phyloP scores from a whole-genome alignment of 35 echinoderm and acorn worm genomes.

The Apostichopus parvimensis region DNA sequence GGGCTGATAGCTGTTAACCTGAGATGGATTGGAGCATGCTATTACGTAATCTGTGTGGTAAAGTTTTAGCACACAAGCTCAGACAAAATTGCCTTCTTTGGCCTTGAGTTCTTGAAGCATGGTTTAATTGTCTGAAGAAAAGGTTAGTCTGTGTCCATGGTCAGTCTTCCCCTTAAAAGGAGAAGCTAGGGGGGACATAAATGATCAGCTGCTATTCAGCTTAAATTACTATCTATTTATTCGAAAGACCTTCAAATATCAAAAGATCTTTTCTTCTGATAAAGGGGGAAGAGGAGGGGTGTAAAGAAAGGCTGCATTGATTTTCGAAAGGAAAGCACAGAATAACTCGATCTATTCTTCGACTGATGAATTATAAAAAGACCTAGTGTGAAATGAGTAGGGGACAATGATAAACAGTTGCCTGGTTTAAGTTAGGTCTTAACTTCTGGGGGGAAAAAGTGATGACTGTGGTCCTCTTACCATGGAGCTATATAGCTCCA shows the following conservation, averaged over 20 bases:
- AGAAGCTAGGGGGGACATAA: background rate
- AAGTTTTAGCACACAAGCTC: background rate
- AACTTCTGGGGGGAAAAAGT: no score
- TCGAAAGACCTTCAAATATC: background rate
- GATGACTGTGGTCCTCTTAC: no score
- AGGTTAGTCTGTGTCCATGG: background rate
- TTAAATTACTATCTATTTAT: background rate
- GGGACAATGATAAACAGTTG: no score
- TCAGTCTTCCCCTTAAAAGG: background rate
- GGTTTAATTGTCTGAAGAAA: background rate
- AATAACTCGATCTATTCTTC: background rate
- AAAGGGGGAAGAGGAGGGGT: background rate
- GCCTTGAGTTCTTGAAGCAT: background rate
- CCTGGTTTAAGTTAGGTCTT: no score
- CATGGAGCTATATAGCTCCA: no score
- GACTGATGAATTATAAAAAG: background rate
- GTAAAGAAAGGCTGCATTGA: background rate
- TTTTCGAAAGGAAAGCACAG: background rate
- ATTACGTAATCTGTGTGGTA: background rate
- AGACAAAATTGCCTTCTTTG: constrained; percentile 11
- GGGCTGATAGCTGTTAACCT: constrained; percentile 22
- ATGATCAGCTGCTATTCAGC: background rate
- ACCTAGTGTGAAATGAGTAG: background rate
- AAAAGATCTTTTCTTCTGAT: background rate
- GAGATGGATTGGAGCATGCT: background rate